Evolutionary conservation across 2,113 vertebrate genomes (phyloP), one percentile per base, ranked within the genome.

Genomic region (Parotia lawesii): DNA sequence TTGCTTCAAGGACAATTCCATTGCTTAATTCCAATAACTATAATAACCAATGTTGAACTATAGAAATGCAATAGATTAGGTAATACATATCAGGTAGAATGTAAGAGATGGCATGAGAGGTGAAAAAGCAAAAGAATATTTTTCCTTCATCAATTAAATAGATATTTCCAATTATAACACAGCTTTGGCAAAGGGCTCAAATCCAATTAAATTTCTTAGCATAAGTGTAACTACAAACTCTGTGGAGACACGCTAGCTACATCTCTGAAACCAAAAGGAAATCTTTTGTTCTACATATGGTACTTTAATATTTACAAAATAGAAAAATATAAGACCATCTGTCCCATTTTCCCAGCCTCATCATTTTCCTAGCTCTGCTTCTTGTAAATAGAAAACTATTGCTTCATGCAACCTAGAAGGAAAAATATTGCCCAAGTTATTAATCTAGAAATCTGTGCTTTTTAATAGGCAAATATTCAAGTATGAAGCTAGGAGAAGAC

Each of bases 321-420:
- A 84, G 15, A 78, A 89, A 87, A 76, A 51, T 74, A 37, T 10
- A 75, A 60, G 44, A 71, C 31, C 38, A 70, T 88, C 40, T 95
- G 56, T 37, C 27, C n/a, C 6, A 8, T 31, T 87, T 94, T 87
- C 80, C 58, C 51, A 76, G 23, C 10, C 24, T 76, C 33, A 47
- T 51, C 1, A 5, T 89, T 95, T 83, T 83, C 44, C 45, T 77
- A 72, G 35, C 4, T 87, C 67, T 38, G 51, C 33, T 90, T 87
- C 71, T 75, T 21, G 10, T 54, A 97, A 96, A 90, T 53, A 84
- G 29, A 85, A 95, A 86, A 70, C 65, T n/a, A 88, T 5, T 42
- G 27, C 47, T 73, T 86, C n/a, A 50, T 51, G 44, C 37, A 83
- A 79, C 21, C 18, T 48, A 79, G 45, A 31, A 50, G 38, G 15